These are phyloP conservation scores for Schmidtea mediterranea DNA, from an alignment of 1,140 invertebrate species.

Conservation along the genomic window DNA sequence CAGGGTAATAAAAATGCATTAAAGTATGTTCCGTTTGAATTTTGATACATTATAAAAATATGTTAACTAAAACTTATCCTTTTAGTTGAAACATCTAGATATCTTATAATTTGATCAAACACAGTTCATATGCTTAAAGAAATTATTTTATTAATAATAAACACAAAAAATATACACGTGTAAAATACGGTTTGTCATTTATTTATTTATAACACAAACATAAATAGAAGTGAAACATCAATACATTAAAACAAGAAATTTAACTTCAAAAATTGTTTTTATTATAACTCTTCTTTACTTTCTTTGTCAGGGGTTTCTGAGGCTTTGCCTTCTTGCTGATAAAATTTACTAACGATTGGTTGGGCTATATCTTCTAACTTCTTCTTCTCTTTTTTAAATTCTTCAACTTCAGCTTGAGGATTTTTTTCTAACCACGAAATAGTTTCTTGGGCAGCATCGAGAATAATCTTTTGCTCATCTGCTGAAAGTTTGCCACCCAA, in stretches of 20 bases:
- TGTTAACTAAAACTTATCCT: no score
- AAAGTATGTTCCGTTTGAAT: no score
- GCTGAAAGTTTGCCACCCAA: slow-evolving; percentile 65
- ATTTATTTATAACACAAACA: no score
- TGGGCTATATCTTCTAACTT: slow-evolving; percentile 50
- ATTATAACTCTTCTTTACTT: slow-evolving; percentile 4
- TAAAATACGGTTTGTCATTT: no score
- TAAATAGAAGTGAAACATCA: no score
- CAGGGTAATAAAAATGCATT: no score
- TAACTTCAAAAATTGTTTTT: neutral
- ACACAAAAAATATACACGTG: no score
- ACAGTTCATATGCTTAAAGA: no score
- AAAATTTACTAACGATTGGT: slow-evolving; percentile 39
- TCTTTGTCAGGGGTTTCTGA: slow-evolving; percentile 9
- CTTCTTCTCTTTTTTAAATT: slow-evolving; percentile 71
- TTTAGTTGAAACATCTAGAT: no score
- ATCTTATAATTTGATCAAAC: no score
- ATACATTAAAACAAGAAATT: neutral
- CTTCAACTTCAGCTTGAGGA: slow-evolving; percentile 65
- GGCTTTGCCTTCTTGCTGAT: slow-evolving; percentile 13
- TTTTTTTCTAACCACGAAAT: slow-evolving; percentile 96
- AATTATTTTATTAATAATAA: no score
- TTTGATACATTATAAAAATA: no score
- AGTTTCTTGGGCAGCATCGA: neutral
- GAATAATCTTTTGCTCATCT: slow-evolving; percentile 43